Percentiles rank a stretch among this genome's conserved stretches.
phyloP scores from a whole-genome alignment of 2,113 vertebrate genomes.

The Tautogolabrus adspersus region DNA sequence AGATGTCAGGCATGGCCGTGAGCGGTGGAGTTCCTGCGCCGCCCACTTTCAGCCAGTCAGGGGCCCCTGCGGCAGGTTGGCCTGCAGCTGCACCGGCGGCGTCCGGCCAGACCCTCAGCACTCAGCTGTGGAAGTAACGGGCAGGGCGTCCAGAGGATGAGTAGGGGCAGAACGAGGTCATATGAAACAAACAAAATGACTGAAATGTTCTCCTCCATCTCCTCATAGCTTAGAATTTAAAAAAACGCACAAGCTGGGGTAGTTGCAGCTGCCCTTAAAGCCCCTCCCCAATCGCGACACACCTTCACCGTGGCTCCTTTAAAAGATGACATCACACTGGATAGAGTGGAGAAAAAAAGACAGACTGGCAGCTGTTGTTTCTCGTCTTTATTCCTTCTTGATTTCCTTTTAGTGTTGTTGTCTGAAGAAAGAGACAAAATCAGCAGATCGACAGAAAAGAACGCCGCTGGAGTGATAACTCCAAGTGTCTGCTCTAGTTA shows the following conservation, averaged over 20 bases:
- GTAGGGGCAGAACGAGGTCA: constrained; percentile 15
- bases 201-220: constrained; percentile 3
- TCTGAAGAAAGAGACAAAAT: constrained; percentile 67
- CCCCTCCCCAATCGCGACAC: constrained; percentile 32
- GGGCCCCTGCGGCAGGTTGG: constrained; percentile 86
- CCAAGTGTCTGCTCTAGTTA: constrained; percentile 71
- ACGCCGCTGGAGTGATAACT: constrained; percentile 85
- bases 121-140: constrained; percentile 96
- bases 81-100: constrained; percentile 77
- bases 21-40: constrained; percentile 77
- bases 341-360: constrained; percentile 26
- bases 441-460: constrained; percentile 74
- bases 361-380: constrained; percentile 82
- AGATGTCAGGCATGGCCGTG: constrained; percentile 92
- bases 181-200: constrained; percentile 1
- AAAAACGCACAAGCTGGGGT: constrained; percentile 76
- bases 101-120: constrained; percentile 97
- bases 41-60: constrained; percentile 86
- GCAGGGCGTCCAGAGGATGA: constrained; percentile 26
- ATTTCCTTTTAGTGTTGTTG: constrained; percentile 55
- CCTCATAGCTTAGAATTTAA: constrained; percentile 9
- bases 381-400: constrained; percentile 52
- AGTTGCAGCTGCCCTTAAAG: constrained; percentile 26
- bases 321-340: constrained; percentile 24
- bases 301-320: constrained; percentile 24